phyloP scores from a whole-genome alignment of 2,113 vertebrate genomes.

The Alectura lathami region DNA sequence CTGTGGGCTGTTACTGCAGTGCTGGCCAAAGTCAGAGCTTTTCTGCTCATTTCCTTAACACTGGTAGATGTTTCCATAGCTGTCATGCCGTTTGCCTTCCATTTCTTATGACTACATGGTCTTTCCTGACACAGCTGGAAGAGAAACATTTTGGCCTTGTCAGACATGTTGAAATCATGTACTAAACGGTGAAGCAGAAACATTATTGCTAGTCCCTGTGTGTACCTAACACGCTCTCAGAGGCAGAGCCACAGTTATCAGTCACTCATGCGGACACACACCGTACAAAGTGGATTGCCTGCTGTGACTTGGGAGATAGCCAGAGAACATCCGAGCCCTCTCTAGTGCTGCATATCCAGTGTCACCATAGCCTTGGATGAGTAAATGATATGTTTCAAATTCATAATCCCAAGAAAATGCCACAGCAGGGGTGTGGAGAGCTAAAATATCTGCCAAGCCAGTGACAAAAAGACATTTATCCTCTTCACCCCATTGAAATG shows the following conservation, averaged over 20 bases:
- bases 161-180: not conserved
- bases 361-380: not conserved
- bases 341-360: not conserved
- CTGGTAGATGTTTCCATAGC: not conserved
- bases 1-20: not conserved
- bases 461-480: not conserved
- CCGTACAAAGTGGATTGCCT: not conserved
- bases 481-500: not conserved
- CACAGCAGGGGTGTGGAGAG: accelerated
- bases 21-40: not conserved
- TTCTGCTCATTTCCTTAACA: not conserved
- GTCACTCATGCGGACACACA: not conserved
- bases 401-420: not conserved
- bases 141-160: not conserved
- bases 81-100: not conserved
- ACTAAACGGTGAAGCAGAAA: not conserved
- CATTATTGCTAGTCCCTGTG: not conserved
- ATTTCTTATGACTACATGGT: not conserved
- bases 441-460: not conserved
- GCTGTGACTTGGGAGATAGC: constrained; percentile 24
- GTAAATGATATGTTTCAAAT: not conserved
- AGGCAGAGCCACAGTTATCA: not conserved
- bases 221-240: not conserved
- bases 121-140: not conserved
- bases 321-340: not conserved